Conservation (phyloP, 1,140 invertebrate genomes). For the Euborellia annulipes region DNA sequence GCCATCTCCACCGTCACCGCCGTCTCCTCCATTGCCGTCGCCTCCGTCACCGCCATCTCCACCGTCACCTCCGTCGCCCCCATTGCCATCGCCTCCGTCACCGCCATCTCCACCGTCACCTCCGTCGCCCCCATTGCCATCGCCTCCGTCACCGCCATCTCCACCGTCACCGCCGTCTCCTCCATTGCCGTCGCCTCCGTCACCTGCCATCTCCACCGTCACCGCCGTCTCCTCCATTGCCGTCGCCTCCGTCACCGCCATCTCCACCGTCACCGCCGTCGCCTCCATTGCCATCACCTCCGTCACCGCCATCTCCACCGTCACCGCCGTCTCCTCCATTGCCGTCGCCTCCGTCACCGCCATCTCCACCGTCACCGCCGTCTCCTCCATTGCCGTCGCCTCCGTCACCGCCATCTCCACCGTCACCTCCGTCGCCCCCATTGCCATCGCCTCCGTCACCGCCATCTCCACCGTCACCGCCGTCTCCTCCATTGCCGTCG, state of each 20-base stretch:
- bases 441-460: neutral
- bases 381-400: conserved; percentile 5
- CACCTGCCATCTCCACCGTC: neutral
- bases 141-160: too few relatives aligned
- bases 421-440: conserved; percentile 1
- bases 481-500: too few relatives aligned
- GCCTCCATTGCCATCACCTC: neutral
- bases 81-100: too few relatives aligned
- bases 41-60: too few relatives aligned
- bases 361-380: neutral
- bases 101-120: too few relatives aligned
- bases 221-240: neutral
- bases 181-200: too few relatives aligned
- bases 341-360: neutral
- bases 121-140: too few relatives aligned
- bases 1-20: too few relatives aligned
- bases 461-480: too few relatives aligned
- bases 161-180: neutral
- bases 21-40: too few relatives aligned
- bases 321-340: neutral
- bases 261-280: neutral
- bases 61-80: too few relatives aligned
- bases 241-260: neutral
- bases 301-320: neutral
- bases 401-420: conserved; percentile 16